Conservation (phyloP, 2,888 invertebrate genomes). For the Steromphala cineraria region DNA sequence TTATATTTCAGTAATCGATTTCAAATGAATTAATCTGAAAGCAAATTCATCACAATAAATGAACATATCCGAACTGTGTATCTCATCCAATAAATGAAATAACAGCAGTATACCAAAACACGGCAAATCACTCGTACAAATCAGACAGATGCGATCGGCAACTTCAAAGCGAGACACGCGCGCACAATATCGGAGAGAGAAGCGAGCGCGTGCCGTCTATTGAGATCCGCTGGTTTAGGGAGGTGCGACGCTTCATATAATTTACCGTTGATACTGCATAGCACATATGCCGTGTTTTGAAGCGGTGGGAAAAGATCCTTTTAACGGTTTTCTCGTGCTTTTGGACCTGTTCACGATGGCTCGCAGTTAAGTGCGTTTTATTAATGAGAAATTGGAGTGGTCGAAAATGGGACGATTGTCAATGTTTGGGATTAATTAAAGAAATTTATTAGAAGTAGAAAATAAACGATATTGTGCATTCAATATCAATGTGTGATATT, state of each 20-base stretch:
- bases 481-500: too few species aligned
- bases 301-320: neutral
- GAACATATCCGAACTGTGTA: too few species aligned
- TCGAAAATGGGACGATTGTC: too few species aligned
- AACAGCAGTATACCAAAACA: neutral
- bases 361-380: too few species aligned
- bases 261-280: neutral
- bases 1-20: too few species aligned
- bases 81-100: neutral
- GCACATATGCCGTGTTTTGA: neutral
- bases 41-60: too few species aligned
- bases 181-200: neutral
- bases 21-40: too few species aligned
- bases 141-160: constrained; percentile 1
- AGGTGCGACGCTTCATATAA: neutral
- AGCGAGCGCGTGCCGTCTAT: neutral
- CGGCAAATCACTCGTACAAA: neutral
- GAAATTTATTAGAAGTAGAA: too few species aligned
- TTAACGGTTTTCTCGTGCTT: neutral
- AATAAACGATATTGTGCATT: too few species aligned
- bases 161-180: constrained; percentile 14
- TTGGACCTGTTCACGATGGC: neutral
- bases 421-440: too few species aligned
- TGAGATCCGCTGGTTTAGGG: neutral
- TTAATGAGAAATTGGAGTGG: too few species aligned